Percentiles rank a stretch among this genome's conserved stretches.
These are phyloP conservation scores for Coilia nasus DNA, from an alignment of 2,797 vertebrate genomes.

Conservation along the genomic window DNA sequence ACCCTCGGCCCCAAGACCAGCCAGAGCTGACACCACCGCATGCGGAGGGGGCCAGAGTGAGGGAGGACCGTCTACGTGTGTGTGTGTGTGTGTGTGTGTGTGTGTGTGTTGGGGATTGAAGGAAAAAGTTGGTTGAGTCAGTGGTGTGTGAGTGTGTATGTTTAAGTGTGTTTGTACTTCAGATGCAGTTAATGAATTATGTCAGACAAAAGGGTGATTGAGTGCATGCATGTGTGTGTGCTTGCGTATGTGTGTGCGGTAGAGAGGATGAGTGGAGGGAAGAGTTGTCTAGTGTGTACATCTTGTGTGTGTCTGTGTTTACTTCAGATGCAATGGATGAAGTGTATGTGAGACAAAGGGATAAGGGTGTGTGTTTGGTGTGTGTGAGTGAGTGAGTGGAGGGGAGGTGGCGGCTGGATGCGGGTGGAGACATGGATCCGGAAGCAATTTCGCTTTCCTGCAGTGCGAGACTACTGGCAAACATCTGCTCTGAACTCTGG, in stretches of 20 bases:
- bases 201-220: slow-evolving; percentile 42
- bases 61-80: background rate
- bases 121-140: background rate
- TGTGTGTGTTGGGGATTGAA: background rate
- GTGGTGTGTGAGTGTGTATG: background rate
- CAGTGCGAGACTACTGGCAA: slow-evolving; percentile 77
- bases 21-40: slow-evolving; percentile 58
- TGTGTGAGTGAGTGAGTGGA: slow-evolving; percentile 31
- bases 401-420: slow-evolving; percentile 44
- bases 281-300: too few species aligned
- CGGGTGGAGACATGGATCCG: slow-evolving; percentile 76
- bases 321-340: slow-evolving; percentile 47
- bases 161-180: slow-evolving; percentile 36
- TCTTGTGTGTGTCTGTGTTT: slow-evolving; percentile 47
- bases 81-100: background rate
- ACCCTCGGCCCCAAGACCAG: slow-evolving; percentile 78
- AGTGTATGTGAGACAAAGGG: slow-evolving; percentile 46
- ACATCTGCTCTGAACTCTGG: slow-evolving; percentile 89
- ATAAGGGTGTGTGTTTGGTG: background rate
- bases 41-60: slow-evolving; percentile 52
- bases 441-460: slow-evolving; percentile 92
- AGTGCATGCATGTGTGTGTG: slow-evolving; percentile 29
- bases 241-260: too few species aligned
- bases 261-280: too few species aligned
- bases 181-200: slow-evolving; percentile 51